Percentiles rank a stretch among this genome's conserved stretches.
Evolutionary conservation across 2,797 vertebrate genomes (phyloP).

Genomic region (Todus mexicanus): DNA sequence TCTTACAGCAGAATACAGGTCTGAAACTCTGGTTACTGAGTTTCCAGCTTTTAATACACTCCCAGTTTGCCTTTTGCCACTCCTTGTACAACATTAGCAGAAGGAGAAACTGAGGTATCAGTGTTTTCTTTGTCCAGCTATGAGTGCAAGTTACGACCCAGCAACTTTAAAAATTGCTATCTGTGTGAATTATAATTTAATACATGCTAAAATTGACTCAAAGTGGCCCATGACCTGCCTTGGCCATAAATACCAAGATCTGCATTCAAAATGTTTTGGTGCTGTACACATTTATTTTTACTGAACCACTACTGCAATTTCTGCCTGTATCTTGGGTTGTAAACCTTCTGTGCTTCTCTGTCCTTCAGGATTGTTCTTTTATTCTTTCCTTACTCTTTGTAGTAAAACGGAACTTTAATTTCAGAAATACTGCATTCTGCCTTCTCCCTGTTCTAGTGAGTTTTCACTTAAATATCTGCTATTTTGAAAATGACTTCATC

Average conservation of each 20-base stretch:
- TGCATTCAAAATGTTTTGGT: conserved; percentile 53
- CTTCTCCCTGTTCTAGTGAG: not conserved
- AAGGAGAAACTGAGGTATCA: conserved; percentile 53
- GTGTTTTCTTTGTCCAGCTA: conserved; percentile 39
- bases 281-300: not conserved
- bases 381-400: not conserved
- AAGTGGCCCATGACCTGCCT: not conserved
- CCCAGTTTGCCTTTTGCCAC: conserved; percentile 12
- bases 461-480: not conserved
- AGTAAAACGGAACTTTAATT: not conserved
- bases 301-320: not conserved
- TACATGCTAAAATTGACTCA: conserved; percentile 41
- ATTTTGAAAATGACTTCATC: not conserved
- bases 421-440: not conserved
- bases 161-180: conserved; percentile 47
- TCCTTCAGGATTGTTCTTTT: not conserved
- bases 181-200: conserved; percentile 62
- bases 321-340: not conserved
- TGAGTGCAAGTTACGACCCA: conserved; percentile 26
- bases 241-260: conserved; percentile 42
- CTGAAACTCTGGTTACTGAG: no score
- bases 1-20: not conserved
- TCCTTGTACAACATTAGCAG: conserved; percentile 40
- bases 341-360: not conserved
- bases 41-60: conserved; percentile 38